Evolutionary conservation across 2,797 vertebrate genomes (phyloP), one percentile per base, ranked within the genome.

Genomic region (Okamejei kenojei): DNA sequence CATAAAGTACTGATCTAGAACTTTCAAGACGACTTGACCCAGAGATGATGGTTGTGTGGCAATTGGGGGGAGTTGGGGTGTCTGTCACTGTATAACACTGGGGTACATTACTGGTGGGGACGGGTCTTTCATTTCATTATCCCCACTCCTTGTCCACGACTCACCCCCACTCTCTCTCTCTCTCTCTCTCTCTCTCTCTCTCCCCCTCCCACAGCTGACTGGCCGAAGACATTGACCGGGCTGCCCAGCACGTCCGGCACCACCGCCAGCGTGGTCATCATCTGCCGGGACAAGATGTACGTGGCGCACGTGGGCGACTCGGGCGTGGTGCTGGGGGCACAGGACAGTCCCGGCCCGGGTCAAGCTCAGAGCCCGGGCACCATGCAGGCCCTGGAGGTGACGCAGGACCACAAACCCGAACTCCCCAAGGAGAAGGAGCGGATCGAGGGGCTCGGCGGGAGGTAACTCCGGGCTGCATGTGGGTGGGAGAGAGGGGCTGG

Each of bases 241-340:
- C 97, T 99, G 73, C 98, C 98, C 0, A 99, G 98, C 95, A 99
- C 98, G 0, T 99, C 98, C 0, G 98, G 98, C 84, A 99, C 98
- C 82, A 99, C 98, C 11, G 98, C 98, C 93, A 99, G 98, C 0
- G 97, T 99, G 63, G 98, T 99, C 7, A 97, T 99, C 82, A 98
- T 99, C 94, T 96, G 98, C 0, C 98, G 98, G 58, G 97, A 97
- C 88, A 98, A 97, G 94, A 98, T 99, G 97, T 99, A 97, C 23
- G 98, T 99, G 94, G 98, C 98, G 7, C 98, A 99, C 0, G 98
- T 99, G 17, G 98, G 98, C 0, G 98, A 99, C 94, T 99, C 98
- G 0, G 98, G 98, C 0, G 98, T 99, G 94, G 98, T 99, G 94
- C 96, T 99, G 21, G 98, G 98, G 32, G 96, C 99, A 93, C 98